Conservation (phyloP, 2,797 vertebrate species). For the Dermochelys coriacea region DNA sequence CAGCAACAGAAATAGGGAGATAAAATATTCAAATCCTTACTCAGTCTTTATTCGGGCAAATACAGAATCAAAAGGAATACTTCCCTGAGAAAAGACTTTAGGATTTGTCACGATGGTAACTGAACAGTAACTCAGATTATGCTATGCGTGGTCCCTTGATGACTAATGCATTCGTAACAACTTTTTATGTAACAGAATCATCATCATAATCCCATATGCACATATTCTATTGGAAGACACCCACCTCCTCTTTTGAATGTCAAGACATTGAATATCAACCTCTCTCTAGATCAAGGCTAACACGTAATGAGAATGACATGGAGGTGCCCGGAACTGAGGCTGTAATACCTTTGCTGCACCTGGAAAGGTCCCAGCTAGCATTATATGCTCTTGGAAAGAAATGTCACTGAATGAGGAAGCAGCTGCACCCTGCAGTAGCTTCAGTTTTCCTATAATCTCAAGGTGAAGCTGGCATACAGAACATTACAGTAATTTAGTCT, state of each 20-base stretch:
- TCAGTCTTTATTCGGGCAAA: background rate
- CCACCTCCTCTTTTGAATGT: background rate
- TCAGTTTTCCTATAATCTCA: background rate
- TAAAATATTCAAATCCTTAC: background rate
- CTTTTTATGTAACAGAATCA: background rate
- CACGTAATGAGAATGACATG: background rate
- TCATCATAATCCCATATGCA: background rate
- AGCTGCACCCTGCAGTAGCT: background rate
- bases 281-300: background rate
- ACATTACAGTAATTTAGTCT: background rate
- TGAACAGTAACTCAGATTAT: fast-evolving
- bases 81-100: background rate
- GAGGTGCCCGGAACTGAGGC: background rate
- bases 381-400: background rate
- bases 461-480: background rate
- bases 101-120: background rate
- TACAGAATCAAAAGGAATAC: background rate
- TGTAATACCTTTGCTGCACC: background rate
- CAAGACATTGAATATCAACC: background rate
- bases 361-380: background rate
- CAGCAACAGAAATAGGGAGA: background rate
- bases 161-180: background rate
- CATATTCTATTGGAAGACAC: background rate
- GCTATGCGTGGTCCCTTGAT: background rate
- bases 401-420: background rate